Base-by-base conservation (phyloP, 2,113 vertebrate genomes). In the Reinhardtius hippoglossoides region DNA sequence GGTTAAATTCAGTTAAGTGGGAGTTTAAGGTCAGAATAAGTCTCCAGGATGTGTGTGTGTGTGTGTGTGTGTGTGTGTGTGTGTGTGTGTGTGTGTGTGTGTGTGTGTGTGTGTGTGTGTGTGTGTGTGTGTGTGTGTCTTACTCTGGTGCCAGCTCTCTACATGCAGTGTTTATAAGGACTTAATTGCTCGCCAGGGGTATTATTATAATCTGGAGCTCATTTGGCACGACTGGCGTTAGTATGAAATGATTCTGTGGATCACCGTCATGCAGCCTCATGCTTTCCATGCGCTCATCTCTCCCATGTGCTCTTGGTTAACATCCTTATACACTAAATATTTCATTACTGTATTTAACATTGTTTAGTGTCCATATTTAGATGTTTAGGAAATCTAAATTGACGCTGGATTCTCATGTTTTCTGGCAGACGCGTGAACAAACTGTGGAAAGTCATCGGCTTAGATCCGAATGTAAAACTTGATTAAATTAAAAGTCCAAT, bases 151-250 rank as follows among this genome's bases (percentile, higher is more conserved):
- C 87, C 88, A 91, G 85, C 57, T 0, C 81, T 63, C 89, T 78
- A 79, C 83, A 82, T 82, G 88, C 76, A 64, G 70, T 90, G 84
- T 91, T 91, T 91, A 90, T 84, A 72, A 73, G 83, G 87, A 86
- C 73, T 79, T 91, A 89, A 92, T 92, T 91, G 78, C 85, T 76
- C 52, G 56, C 81, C 80, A 21, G 73, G 82, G 83, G 84, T 88
- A 82, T 91, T 92, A 90, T 88, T 91, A 78, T 92, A 90, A 91
- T 92, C 88, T 92, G 87, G 87, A 91, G 74, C 89, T 91, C 72
- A 83, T 89, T 91, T 91, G 86, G 89, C 78, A 21, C 27, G 5
- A 74, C 65, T 57, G 57, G 54, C 78, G 59, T 70, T 54, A 40
- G 73, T 70, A 24, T 79, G 76, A 86, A 88, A 91, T 90, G 62